Percentiles rank a stretch among this genome's conserved stretches.
These are phyloP conservation scores for Botia kubotai DNA, from an alignment of 2,797 vertebrate genomes.

Conservation along the genomic window DNA sequence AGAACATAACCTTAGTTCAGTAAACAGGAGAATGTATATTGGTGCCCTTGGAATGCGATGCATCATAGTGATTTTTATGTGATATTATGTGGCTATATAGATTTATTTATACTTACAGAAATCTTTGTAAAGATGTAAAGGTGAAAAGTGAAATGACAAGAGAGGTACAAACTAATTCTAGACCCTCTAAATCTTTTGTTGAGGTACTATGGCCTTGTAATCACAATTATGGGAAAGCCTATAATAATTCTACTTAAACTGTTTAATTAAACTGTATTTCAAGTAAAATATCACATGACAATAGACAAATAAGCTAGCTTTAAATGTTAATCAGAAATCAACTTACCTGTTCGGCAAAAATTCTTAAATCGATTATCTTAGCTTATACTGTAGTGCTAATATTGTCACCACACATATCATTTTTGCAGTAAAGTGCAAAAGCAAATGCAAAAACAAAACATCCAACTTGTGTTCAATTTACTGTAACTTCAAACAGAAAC, in stretches of 20 bases:
- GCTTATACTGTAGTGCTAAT: too few relatives aligned
- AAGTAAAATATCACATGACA: too few relatives aligned
- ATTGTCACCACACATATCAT: too few relatives aligned
- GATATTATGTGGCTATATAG: background rate
- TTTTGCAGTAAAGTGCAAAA: background rate
- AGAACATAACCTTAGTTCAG: conserved; percentile 87
- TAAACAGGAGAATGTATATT: conserved; percentile 47
- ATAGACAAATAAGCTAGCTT: too few relatives aligned
- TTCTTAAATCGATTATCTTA: too few relatives aligned
- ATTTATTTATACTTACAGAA: conserved; percentile 78
- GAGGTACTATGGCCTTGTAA: conserved; percentile 85
- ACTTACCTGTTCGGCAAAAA: too few relatives aligned
- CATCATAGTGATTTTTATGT: background rate
- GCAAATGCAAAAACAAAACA: background rate
- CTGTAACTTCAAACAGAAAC: conserved; percentile 46
- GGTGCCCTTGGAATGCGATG: background rate
- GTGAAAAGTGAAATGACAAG: conserved; percentile 86
- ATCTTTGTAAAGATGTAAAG: conserved; percentile 94
- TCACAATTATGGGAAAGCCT: too few relatives aligned
- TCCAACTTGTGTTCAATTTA: conserved; percentile 47
- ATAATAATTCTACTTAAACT: too few relatives aligned
- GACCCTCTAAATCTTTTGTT: conserved; percentile 88
- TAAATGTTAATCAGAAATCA: too few relatives aligned
- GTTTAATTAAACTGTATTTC: too few relatives aligned
- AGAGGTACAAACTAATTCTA: conserved; percentile 88